Base-by-base conservation (phyloP, 1,140 invertebrate genomes). In the Anoplophora glabripennis region DNA sequence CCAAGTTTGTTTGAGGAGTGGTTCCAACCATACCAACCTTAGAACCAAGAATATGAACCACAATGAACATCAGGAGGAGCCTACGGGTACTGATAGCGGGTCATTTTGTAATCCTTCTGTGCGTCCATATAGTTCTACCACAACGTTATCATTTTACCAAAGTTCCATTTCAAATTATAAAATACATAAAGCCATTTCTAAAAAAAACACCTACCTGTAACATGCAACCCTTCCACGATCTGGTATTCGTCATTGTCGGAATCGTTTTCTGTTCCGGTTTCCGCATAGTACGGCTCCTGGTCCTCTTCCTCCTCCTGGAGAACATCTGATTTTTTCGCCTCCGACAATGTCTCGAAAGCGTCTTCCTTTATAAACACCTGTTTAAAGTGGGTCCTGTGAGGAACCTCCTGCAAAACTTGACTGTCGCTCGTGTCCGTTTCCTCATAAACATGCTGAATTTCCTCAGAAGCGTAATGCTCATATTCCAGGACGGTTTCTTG, bases 171-270 rank as follows among this genome's bases (percentile, higher is more conserved):
- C 21, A 3, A 5, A 5, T 28, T 28, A 28, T 28, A 28, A 28
- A 28, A 28, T 28, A 28, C 21, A 28, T 28, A 28, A 28, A 2
- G 21, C 5, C 21, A 3, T 5, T 5, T 5, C 21, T 28, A 3
- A 17, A 42, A 9, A 42, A 7, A 15, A n/a, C 7, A 52, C 34
- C 38, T 67, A 46, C 62, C 67, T 45, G 65, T 65, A 14, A 67
- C 60, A 36, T 61, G 65, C 9, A 65, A 12, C 10, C 65, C 57
- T 37, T 66, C 65, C 2, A 63, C 63, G 18, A 65, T 59, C 36
- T 69, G 48, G 56, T 64, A 69, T 17, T 66, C 62, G n/a, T 56
- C 57, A 53, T 46, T 52, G 7, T 56, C 51, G 36, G 57, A 60
- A 48, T 64, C 57, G 18, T 60, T 55, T 2, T 42, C 33, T 36